Evolutionary conservation across 1,140 invertebrate genomes (phyloP).

Genomic region (Drosophila miranda): DNA sequence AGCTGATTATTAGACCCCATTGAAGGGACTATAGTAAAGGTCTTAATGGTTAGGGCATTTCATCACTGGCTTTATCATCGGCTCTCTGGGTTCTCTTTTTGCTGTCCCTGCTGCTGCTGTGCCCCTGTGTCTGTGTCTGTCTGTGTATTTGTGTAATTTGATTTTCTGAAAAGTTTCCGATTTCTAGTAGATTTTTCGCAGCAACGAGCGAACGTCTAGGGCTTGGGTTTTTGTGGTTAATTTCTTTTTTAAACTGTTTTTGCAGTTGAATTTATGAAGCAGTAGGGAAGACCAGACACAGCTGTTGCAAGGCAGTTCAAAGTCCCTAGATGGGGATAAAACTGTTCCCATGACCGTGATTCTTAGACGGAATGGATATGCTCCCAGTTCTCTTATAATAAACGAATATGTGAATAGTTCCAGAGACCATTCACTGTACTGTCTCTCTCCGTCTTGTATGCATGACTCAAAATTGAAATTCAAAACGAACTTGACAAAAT

Average conservation of each 20-base stretch:
- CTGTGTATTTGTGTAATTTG: conserved; percentile 71
- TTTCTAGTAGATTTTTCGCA: conserved; percentile 79
- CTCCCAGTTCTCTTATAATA: too few relatives aligned
- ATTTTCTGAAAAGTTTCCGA: conserved; percentile 80
- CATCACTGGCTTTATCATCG: neutral
- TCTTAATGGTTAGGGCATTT: conserved; percentile 8
- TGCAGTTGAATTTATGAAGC: conserved; percentile 49
- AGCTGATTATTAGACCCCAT: too few relatives aligned
- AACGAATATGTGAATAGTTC: too few relatives aligned
- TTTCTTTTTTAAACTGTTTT: conserved; percentile 80
- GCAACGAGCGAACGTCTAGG: conserved; percentile 52
- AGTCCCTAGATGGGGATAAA: conserved; percentile 11
- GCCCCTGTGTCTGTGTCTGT: conserved; percentile 25
- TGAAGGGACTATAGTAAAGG: too few relatives aligned
- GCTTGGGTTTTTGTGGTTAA: conserved; percentile 77
- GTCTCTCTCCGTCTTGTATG: conserved; percentile 32
- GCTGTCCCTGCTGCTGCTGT: conserved; percentile 14
- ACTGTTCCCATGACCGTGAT: too few relatives aligned
- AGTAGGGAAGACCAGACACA: conserved; percentile 49
- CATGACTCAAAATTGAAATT: conserved; percentile 81
- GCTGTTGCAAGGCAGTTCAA: conserved; percentile 55
- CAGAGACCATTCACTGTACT: neutral
- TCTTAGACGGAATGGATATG: too few relatives aligned
- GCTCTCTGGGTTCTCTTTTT: conserved; percentile 10
- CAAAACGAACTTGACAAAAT: conserved; percentile 81